Base-by-base conservation (phyloP, 2,113 vertebrate genomes). In the Notechis scutatus region DNA sequence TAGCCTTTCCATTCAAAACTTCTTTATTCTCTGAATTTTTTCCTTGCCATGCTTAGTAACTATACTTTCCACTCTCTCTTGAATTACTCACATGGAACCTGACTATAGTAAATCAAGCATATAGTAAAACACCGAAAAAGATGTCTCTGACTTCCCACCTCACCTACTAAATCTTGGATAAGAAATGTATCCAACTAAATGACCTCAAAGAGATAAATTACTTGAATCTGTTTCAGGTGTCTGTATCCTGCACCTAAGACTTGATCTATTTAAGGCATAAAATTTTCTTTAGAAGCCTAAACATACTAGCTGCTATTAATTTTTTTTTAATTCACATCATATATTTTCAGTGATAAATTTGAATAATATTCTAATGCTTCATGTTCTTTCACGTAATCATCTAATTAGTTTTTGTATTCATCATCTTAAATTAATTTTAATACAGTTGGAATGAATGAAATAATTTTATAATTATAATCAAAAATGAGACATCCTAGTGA, bases 401-500 rank as follows among this genome's bases (percentile, higher is more conserved):
- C 4, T 47, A 93, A 85, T 0, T 0, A 45, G 93, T 94, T 90
- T 39, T 24, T 69, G 1, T 24, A 47, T 57, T 91, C 4, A 0
- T 86, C 93, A 47, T 88, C 91, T 92, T 64, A 95, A 95, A 92
- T 1, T n/a, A 34, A 81, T 9, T 92, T 7, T 50, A 95, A 69
- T 6, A 23, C 56, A 93, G 90, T 93, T 94, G 14, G 12, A 93
- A 93, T 86, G 94, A 94, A 87, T 5, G 47, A 86, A 93, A 95
- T 95, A 94, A 93, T 89, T 93, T 94, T 81, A 39, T 2, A 57
- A 29, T 55, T 69, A 69, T 34, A 34, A 64, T 64, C 4, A 69
- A 92, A 92, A 94, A 87, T 90, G 92, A 94, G 42, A 57, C 56
- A 91, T 89, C 29, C 55, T 61, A 92, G n/a, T 92, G 89, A 92